Evolutionary conservation across 1,140 invertebrate genomes (phyloP).

Genomic region (Drosophila varians): DNA sequence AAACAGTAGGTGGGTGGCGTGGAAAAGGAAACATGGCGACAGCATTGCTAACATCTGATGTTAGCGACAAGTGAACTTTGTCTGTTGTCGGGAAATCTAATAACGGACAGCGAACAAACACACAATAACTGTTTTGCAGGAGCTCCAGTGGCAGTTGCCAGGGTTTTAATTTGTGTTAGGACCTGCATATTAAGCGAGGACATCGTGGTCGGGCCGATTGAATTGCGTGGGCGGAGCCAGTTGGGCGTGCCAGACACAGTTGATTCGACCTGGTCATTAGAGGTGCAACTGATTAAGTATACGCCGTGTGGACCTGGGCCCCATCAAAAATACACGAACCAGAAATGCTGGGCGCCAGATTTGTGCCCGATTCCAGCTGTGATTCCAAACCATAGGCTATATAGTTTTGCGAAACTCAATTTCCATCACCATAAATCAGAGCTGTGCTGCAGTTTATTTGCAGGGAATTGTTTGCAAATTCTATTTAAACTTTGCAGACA

Average conservation of each 20-base stretch:
- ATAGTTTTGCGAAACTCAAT: conserved; percentile 19
- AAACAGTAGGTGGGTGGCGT: neutral
- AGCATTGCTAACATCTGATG: conserved; percentile 38
- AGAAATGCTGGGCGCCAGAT: conserved; percentile 17
- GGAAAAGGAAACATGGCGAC: conserved; percentile 22
- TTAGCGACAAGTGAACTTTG: conserved; percentile 63
- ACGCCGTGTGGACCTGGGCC: conserved; percentile 10
- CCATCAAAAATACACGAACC: conserved; percentile 46
- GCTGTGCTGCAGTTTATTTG: conserved; percentile 23
- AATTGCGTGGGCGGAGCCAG: conserved; percentile 34
- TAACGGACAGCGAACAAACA: conserved; percentile 59
- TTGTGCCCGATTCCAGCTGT: conserved; percentile 9
- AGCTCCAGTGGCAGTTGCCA: conserved; percentile 28
- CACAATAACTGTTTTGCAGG: conserved; percentile 55
- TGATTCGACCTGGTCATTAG: conserved; percentile 26
- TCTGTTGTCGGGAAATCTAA: conserved; percentile 66
- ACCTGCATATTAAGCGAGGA: conserved; percentile 66
- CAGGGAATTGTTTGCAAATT: conserved; percentile 23
- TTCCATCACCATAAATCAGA: conserved; percentile 42
- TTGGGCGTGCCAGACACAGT: conserved; percentile 20
- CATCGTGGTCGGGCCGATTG: conserved; percentile 36
- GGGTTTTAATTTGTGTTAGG: conserved; percentile 69
- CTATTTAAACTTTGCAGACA: conserved; percentile 52
- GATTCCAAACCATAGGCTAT: neutral
- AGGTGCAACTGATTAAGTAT: conserved; percentile 44